phyloP scores from a whole-genome alignment of 2,888 invertebrate species.

The Pseudococcus jackbeardsleyi region DNA sequence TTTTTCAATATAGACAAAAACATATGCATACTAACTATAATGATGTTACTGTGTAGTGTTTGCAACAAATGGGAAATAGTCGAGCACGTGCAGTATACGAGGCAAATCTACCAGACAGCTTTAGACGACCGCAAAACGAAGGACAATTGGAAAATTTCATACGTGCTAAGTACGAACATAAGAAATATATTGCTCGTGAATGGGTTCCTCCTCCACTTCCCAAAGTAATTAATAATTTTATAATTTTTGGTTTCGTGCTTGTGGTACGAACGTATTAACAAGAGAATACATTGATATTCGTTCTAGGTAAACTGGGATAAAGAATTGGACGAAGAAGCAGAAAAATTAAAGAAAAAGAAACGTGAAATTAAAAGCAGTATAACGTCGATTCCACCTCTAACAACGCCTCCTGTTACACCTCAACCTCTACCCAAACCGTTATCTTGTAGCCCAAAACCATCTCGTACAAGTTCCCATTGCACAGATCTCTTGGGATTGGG shows the following conservation, averaged over 20 bases:
- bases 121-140: conserved; percentile 95
- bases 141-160: conserved; percentile 95
- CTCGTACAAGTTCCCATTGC: conserved; percentile 70
- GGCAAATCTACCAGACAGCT: conserved; percentile 95
- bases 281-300: not conserved
- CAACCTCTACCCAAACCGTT: conserved; percentile 76
- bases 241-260: conserved; percentile 16
- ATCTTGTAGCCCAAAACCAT: conserved; percentile 72
- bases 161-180: conserved; percentile 97
- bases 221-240: conserved; percentile 74
- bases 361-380: conserved; percentile 74
- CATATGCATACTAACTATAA: not conserved
- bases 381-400: conserved; percentile 57
- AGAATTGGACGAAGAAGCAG: conserved; percentile 89
- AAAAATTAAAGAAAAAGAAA: conserved; percentile 86
- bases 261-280: not conserved
- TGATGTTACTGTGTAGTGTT: conserved; percentile 71
- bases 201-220: conserved; percentile 92
- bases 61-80: conserved; percentile 99
- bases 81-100: conserved; percentile 97
- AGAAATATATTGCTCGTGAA: conserved; percentile 98
- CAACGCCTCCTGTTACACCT: conserved; percentile 68
- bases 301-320: conserved; percentile 79
- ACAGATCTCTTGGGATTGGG: conserved; percentile 74
- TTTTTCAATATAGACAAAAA: not conserved